Evolutionary conservation across 1,140 invertebrate genomes (phyloP), one percentile per base, ranked within the genome.

Genomic region (Drosophila prosaltans): DNA sequence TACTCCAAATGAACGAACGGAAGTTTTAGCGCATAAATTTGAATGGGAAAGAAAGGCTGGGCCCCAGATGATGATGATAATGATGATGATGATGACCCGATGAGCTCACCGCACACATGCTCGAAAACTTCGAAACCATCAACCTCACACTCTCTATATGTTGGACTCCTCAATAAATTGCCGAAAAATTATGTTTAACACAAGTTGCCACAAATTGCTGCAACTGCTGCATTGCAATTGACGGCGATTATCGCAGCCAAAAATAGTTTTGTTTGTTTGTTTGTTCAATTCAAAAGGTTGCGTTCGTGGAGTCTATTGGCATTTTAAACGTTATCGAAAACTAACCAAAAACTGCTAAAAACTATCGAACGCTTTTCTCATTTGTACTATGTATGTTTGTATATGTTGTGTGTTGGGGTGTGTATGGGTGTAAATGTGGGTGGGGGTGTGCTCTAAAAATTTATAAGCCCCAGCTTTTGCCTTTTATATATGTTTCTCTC

Each of bases 11-110:
- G 70, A 86, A 74, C 83, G 70, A 86, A 74, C 83, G 83, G 83
- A 86, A 86, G 84, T 89, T 83, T 86, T 83, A 80, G 84, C 80
- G 83, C 83, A 86, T 89, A 86, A 86, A 86, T 89, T 89, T 88
- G 70, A 89, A 67, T 83, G 21, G 45, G 16, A 48, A 77, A 43
- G 75, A 71, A 72, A 62, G 71, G 79, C 57, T 67, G 64, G 36
- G 61, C 58, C 65, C 63, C 65, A 40, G 39, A 26, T 45, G 32
- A 36, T 36, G 32, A 36, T 36, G 32, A 36, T 36, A 7, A 7
- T 36, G 32, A 36, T 36, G 6, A 36, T 36, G 32, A 36, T 36
- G 32, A 36, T 36, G 32, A 36, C 3, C 73, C 63, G 74, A 85
- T 74, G 76, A 78, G 78, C 65, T 69, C 51, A 69, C n/a, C 30